Conservation (phyloP, 2,113 vertebrate species). For the Myotis lucifugus region DNA sequence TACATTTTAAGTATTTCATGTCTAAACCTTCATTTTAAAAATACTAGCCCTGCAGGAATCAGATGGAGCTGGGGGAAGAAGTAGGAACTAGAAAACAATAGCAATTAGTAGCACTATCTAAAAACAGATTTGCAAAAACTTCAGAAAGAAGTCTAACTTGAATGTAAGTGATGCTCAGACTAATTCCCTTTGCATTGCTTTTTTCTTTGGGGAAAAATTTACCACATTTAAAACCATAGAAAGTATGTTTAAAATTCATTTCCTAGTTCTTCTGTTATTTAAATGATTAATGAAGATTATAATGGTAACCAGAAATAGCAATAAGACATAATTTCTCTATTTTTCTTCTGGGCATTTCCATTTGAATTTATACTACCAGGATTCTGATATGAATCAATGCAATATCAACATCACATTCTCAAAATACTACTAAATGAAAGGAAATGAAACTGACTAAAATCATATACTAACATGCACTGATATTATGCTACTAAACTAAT, state of each 20-base stretch:
- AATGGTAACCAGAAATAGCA: constrained; percentile 44
- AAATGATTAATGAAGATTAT: not conserved
- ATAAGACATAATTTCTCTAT: not conserved
- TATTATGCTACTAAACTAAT: not conserved
- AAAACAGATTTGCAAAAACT: not conserved
- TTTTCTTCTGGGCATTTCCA: constrained; percentile 19
- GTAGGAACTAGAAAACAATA: not conserved
- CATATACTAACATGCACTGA: not conserved
- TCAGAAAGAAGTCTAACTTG: not conserved
- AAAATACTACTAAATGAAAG: not conserved
- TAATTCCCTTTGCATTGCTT: not conserved
- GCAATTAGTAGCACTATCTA: not conserved
- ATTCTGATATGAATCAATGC: constrained; percentile 29
- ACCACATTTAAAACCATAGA: not conserved
- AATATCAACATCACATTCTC: constrained; percentile 24
- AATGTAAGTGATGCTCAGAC: not conserved
- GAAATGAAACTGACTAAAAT: constrained; percentile 31
- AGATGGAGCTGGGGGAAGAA: not conserved
- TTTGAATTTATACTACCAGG: not conserved
- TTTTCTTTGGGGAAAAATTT: not conserved
- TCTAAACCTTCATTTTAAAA: constrained; percentile 3
- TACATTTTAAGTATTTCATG: not conserved
- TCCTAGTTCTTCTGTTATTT: constrained; percentile 42
- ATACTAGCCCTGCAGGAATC: not conserved
- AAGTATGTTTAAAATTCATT: constrained; percentile 1